phyloP scores from a whole-genome alignment of 2,888 invertebrate genomes.

The Sarcophaga variegata region DNA sequence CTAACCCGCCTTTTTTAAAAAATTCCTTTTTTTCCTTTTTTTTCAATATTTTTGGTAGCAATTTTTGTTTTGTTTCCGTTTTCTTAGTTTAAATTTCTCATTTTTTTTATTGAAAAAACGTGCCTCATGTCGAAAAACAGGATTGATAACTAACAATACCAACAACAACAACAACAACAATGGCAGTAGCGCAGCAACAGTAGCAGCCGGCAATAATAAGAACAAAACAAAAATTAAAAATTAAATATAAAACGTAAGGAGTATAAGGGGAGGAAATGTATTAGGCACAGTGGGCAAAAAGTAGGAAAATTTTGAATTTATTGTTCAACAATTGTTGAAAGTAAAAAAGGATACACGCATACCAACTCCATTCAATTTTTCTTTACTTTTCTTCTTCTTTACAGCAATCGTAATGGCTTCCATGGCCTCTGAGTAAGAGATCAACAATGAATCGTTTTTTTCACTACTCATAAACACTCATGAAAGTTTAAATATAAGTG shows the following conservation, averaged over 20 bases:
- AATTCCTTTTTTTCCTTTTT: not conserved
- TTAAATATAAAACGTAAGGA: not conserved
- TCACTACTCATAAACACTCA: no score
- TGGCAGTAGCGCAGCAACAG: constrained; percentile 16
- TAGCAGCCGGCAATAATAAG: not conserved
- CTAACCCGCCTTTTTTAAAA: constrained; percentile 39
- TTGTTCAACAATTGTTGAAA: no score
- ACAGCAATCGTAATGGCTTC: no score
- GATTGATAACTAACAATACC: constrained; percentile 38
- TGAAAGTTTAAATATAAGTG: no score
- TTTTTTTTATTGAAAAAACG: constrained; percentile 73
- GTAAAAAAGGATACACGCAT: no score
- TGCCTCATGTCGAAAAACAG: constrained; percentile 61
- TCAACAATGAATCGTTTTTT: no score
- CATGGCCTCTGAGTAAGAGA: no score
- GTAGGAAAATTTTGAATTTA: not conserved
- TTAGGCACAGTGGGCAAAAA: not conserved
- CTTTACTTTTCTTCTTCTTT: no score
- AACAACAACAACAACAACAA: not conserved
- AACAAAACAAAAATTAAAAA: constrained; percentile 1
- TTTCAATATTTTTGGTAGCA: constrained; percentile 30
- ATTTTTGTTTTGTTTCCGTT: constrained; percentile 57
- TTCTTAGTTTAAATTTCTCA: not conserved
- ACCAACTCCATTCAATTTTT: no score
- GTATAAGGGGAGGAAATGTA: not conserved